Evolutionary conservation across 2,113 vertebrate genomes (phyloP).

Genomic region (Paratilapia polleni): DNA sequence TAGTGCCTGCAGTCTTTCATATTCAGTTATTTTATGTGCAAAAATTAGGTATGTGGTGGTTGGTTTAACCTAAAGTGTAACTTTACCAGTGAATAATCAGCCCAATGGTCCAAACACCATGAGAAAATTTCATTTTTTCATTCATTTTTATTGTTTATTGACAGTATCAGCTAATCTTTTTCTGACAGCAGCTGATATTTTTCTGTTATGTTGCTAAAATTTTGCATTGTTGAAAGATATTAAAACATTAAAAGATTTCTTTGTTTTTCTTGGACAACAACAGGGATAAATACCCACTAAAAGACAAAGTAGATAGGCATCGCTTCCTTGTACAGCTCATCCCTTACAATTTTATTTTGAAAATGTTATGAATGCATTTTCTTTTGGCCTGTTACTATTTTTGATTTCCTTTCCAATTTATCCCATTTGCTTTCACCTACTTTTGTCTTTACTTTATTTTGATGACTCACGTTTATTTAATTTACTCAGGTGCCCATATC

Average conservation of each 20-base stretch:
- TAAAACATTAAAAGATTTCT: background rate
- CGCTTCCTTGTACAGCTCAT: too few species aligned
- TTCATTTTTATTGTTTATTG: background rate
- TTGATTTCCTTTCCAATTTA: too few species aligned
- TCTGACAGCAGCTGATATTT: accelerated
- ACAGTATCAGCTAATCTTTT: background rate
- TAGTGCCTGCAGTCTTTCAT: conserved; percentile 1
- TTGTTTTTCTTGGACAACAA: too few species aligned
- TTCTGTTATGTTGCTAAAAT: accelerated
- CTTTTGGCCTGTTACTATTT: too few species aligned
- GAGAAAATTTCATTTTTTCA: background rate
- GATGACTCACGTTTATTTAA: background rate
- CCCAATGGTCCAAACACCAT: accelerated
- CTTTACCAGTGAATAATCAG: background rate
- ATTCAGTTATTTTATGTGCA: background rate
- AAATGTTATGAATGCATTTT: too few species aligned
- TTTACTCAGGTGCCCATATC: background rate
- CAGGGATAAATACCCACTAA: too few species aligned
- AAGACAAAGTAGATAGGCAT: too few species aligned
- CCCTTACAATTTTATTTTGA: too few species aligned
- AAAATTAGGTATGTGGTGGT: background rate
- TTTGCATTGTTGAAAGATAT: background rate
- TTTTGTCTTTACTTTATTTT: background rate
- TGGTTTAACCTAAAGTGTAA: background rate
- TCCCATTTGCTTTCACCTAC: background rate